Evolutionary conservation across 2,797 vertebrate genomes (phyloP).

Genomic region (Myotis findleyi): DNA sequence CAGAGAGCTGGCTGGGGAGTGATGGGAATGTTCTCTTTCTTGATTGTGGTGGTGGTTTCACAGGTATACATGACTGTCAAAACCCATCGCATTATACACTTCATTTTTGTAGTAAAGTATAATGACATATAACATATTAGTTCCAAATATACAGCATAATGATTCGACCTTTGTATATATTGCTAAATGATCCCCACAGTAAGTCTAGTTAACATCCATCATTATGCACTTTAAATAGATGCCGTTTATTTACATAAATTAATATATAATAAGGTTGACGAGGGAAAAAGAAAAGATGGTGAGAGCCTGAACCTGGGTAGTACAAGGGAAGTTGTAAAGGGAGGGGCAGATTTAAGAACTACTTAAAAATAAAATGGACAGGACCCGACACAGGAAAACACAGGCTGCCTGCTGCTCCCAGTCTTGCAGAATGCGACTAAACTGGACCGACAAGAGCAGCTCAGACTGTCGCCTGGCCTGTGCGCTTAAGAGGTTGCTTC

Average conservation of each 20-base stretch:
- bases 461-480: background rate
- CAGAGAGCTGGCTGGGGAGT: background rate
- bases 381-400: background rate
- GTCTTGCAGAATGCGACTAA: background rate
- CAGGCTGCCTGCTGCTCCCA: background rate
- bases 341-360: background rate
- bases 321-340: background rate
- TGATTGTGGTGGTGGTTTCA: background rate
- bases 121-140: background rate
- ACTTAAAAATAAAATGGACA: background rate
- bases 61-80: background rate
- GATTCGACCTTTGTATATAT: background rate
- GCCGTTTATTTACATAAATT: background rate
- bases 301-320: background rate
- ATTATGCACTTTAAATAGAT: background rate
- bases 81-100: background rate
- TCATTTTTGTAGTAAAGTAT: background rate
- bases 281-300: background rate
- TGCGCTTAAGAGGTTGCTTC: background rate
- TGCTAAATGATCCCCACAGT: background rate
- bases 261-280: background rate
- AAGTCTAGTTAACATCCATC: background rate
- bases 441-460: background rate
- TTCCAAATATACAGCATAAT: background rate
- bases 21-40: background rate